Evolutionary conservation across 1,140 invertebrate species (phyloP).

Genomic region (Aphidius gifuensis): DNA sequence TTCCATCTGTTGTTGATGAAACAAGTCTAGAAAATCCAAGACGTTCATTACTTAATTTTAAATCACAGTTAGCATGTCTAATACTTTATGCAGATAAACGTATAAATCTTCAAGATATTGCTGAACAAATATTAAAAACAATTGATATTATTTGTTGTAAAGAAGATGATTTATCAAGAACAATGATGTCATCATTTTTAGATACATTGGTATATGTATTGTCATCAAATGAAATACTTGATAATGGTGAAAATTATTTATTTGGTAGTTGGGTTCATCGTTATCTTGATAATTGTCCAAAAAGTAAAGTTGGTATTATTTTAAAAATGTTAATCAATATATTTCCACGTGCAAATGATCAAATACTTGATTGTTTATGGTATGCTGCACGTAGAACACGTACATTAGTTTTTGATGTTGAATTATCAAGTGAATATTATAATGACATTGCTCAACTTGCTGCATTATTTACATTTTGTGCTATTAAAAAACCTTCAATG

Average conservation of each 20-base stretch:
- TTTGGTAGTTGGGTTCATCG: slow-evolving; percentile 52
- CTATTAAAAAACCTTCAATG: slow-evolving; percentile 36
- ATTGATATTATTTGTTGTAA: slow-evolving; percentile 41
- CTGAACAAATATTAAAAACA: slow-evolving; percentile 29
- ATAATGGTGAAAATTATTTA: slow-evolving; percentile 43
- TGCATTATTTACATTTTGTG: slow-evolving; percentile 46
- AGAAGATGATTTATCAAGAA: slow-evolving; percentile 40
- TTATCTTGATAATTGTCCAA: slow-evolving; percentile 43
- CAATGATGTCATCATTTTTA: slow-evolving; percentile 47
- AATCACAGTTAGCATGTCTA: slow-evolving; percentile 46
- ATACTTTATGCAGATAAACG: slow-evolving; percentile 43
- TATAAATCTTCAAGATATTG: slow-evolving; percentile 35
- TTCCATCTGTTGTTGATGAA: slow-evolving; percentile 35
- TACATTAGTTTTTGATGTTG: slow-evolving; percentile 41
- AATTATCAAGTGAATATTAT: slow-evolving; percentile 35
- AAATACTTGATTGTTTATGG: slow-evolving; percentile 46
- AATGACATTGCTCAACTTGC: slow-evolving; percentile 44
- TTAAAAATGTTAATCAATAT: slow-evolving; percentile 36
- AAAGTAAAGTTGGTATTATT: slow-evolving; percentile 35
- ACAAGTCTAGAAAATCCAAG: slow-evolving; percentile 31
- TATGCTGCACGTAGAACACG: slow-evolving; percentile 43
- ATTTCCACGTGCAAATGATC: slow-evolving; percentile 27
- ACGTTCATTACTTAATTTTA: slow-evolving; percentile 43
- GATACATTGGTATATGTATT: slow-evolving; percentile 46
- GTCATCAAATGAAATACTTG: slow-evolving; percentile 36